Percentiles rank a stretch among this genome's conserved stretches.
phyloP scores from a whole-genome alignment of 1,140 invertebrate genomes.

The Ectropis grisescens region DNA sequence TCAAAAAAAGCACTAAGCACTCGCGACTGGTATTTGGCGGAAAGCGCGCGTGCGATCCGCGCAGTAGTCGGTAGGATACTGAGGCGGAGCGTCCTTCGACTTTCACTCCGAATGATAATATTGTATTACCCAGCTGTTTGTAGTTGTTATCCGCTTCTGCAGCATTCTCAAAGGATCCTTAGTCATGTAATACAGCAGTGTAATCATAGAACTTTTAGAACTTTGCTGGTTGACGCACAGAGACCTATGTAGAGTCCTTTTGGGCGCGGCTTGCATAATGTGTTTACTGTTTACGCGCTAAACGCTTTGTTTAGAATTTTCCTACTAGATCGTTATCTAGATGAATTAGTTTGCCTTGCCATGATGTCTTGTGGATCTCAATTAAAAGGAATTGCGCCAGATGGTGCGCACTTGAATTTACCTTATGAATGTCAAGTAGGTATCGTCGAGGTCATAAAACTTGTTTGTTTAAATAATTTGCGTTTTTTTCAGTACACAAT shows the following conservation, averaged over 20 bases:
- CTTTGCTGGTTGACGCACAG: background rate
- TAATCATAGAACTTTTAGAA: too few species aligned
- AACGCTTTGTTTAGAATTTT: constrained; percentile 10
- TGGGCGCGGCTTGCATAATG: constrained; percentile 23
- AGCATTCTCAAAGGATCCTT: too few species aligned
- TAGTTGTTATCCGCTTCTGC: too few species aligned
- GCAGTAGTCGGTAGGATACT: constrained; percentile 26
- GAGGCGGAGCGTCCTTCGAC: constrained; percentile 37
- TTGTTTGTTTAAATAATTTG: too few species aligned
- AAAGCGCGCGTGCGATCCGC: constrained; percentile 22
- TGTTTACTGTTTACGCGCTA: constrained; percentile 7
- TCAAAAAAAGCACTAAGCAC: constrained; percentile 14
- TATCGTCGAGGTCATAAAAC: too few species aligned
- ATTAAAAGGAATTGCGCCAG: constrained; percentile 3
- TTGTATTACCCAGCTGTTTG: constrained; percentile 13
- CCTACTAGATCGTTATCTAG: constrained; percentile 7
- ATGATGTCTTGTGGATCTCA: constrained; percentile 10
- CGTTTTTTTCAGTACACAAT: too few species aligned
- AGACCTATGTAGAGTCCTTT: constrained; percentile 5
- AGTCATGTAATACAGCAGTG: too few species aligned
- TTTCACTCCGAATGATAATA: constrained; percentile 48
- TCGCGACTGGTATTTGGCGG: too few species aligned
- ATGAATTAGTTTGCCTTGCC: constrained; percentile 14
- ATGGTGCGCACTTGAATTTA: too few species aligned
- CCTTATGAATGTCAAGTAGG: too few species aligned